Conservation (phyloP, 2,113 vertebrate genomes). For the Chauna torquata region DNA sequence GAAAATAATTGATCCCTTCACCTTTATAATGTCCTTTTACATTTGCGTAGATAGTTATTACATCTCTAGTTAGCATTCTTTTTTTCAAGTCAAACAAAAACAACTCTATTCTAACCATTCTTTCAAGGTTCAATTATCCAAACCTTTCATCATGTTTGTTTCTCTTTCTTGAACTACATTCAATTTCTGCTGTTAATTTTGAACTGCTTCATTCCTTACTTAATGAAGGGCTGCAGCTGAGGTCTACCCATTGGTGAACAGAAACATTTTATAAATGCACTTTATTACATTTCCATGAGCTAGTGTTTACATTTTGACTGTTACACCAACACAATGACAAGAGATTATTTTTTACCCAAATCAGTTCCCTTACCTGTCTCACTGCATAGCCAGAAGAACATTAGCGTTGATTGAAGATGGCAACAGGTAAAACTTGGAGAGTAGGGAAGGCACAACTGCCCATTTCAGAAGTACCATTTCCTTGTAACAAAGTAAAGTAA, state of each 20-base stretch:
- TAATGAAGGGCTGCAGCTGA: neutral
- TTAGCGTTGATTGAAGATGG: neutral
- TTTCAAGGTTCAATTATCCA: neutral
- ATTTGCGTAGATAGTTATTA: neutral
- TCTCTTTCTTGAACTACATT: neutral
- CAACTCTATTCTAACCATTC: neutral
- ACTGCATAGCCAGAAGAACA: neutral
- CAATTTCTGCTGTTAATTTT: neutral
- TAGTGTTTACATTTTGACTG: neutral
- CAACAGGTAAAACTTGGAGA: neutral
- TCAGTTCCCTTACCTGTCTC: neutral
- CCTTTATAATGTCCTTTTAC: neutral
- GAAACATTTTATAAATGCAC: neutral
- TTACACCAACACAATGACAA: neutral
- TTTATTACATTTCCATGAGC: neutral
- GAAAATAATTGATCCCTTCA: conserved; percentile 11
- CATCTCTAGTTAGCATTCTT: neutral
- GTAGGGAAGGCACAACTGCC: neutral
- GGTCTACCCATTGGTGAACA: neutral
- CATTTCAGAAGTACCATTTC: neutral
- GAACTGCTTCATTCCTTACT: neutral
- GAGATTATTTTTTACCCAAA: neutral
- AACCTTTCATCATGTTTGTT: neutral
- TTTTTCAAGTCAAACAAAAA: neutral
- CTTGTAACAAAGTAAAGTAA: neutral